Evolutionary conservation across 2,113 vertebrate genomes (phyloP).

Genomic region (Muscicapa adusta): DNA sequence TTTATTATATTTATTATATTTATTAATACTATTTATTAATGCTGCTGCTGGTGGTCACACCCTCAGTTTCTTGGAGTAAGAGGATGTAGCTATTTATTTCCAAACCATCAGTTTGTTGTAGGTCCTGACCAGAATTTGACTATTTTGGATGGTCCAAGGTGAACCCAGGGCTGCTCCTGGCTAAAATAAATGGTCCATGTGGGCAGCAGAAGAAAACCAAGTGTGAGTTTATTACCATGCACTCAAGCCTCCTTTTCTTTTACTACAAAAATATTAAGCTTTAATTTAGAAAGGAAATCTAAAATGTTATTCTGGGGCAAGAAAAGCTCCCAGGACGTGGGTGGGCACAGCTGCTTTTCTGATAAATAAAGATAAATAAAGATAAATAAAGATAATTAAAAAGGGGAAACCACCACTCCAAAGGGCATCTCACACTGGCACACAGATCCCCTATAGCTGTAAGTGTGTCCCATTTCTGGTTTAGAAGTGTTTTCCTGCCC

Average conservation of each 20-base stretch:
- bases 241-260: neutral
- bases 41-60: rapidly evolving
- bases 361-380: too few species aligned
- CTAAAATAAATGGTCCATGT: neutral
- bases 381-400: too few species aligned
- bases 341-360: neutral
- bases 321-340: neutral
- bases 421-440: neutral
- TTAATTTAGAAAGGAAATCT: neutral
- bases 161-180: neutral
- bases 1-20: neutral
- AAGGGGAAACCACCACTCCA: neutral
- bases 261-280: neutral
- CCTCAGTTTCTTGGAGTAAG: neutral
- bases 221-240: neutral
- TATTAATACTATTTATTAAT: neutral
- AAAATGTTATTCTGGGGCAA: neutral
- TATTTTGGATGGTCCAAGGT: neutral
- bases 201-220: neutral
- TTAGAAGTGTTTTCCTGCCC: neutral
- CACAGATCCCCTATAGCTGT: rapidly evolving
- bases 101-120: rapidly evolving
- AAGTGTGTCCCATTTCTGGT: neutral
- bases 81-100: neutral
- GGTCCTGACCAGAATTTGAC: neutral